Evolutionary conservation across 2,113 vertebrate species (phyloP).

Genomic region (Dipodomys spectabilis): DNA sequence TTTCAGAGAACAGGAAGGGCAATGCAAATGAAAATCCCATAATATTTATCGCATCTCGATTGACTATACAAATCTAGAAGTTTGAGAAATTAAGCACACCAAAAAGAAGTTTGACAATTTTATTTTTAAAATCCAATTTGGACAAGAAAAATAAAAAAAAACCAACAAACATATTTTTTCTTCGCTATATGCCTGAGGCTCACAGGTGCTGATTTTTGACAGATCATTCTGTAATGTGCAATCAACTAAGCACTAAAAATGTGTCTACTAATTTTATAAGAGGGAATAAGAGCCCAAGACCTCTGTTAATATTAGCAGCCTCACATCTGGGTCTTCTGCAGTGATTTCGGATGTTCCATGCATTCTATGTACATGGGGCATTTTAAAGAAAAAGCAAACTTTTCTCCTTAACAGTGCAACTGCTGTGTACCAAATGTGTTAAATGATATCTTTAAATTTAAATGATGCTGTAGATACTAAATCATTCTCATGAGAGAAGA

Average conservation of each 20-base stretch:
- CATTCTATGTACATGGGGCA: background rate
- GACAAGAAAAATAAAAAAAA: conserved; percentile 8
- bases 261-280: conserved; percentile 45
- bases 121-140: conserved; percentile 65
- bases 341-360: background rate
- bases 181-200: background rate
- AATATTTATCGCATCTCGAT: conserved; percentile 74
- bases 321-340: background rate
- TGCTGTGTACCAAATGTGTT: background rate
- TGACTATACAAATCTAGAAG: conserved; percentile 64
- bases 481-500: background rate
- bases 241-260: background rate
- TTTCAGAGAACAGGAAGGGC: conserved; percentile 82
- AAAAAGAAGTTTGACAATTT: conserved; percentile 60
- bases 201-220: conserved; percentile 35
- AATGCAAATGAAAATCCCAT: conserved; percentile 79
- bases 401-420: background rate
- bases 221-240: conserved; percentile 27
- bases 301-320: background rate
- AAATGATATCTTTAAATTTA: background rate
- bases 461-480: background rate
- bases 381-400: background rate
- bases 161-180: background rate
- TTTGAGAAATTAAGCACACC: conserved; percentile 60
- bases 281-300: background rate